Percentiles rank a stretch among this genome's conserved stretches.
These are phyloP conservation scores for Microplitis mediator DNA, from an alignment of 1,140 invertebrate genomes.

Conservation along the genomic window DNA sequence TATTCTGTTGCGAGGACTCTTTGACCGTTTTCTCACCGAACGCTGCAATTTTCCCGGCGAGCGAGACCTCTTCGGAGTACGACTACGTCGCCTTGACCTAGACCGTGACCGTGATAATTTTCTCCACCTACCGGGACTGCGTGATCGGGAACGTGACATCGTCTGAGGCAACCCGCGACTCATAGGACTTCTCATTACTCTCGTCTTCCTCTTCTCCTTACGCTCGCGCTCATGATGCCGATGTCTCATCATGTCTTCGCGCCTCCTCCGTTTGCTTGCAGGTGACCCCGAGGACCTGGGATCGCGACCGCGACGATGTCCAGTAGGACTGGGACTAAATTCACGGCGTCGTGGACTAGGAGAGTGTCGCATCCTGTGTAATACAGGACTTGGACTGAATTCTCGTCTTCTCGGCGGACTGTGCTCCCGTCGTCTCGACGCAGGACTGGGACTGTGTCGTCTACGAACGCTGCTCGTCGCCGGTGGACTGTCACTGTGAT, in stretches of 20 bases:
- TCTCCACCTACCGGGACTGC: slow-evolving; percentile 54
- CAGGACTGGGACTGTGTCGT: slow-evolving; percentile 54
- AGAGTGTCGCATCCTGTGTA: slow-evolving; percentile 50
- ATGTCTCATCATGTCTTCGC: slow-evolving; percentile 56
- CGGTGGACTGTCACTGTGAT: slow-evolving; percentile 42
- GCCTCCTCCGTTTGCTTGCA: slow-evolving; percentile 50
- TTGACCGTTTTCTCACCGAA: slow-evolving; percentile 53
- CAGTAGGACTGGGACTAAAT: slow-evolving; percentile 45
- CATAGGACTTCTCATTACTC: slow-evolving; percentile 48
- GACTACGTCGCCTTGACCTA: slow-evolving; percentile 52
- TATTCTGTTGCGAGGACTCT: slow-evolving; percentile 53
- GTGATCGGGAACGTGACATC: slow-evolving; percentile 56
- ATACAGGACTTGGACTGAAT: slow-evolving; percentile 48
- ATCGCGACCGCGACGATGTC: slow-evolving; percentile 42
- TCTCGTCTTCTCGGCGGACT: slow-evolving; percentile 53
- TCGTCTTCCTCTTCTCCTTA: slow-evolving; percentile 54
- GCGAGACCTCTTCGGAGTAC: slow-evolving; percentile 57
- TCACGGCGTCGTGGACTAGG: slow-evolving; percentile 53
- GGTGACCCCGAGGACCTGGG: slow-evolving; percentile 46
- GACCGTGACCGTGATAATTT: slow-evolving; percentile 56
- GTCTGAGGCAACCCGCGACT: slow-evolving; percentile 45
- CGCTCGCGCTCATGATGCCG: slow-evolving; percentile 58
- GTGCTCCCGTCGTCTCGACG: slow-evolving; percentile 48
- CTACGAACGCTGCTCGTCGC: slow-evolving; percentile 32
- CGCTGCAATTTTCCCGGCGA: slow-evolving; percentile 57